Conservation (phyloP, 2,888 invertebrate genomes). For the Meliscaeva auricollis region DNA sequence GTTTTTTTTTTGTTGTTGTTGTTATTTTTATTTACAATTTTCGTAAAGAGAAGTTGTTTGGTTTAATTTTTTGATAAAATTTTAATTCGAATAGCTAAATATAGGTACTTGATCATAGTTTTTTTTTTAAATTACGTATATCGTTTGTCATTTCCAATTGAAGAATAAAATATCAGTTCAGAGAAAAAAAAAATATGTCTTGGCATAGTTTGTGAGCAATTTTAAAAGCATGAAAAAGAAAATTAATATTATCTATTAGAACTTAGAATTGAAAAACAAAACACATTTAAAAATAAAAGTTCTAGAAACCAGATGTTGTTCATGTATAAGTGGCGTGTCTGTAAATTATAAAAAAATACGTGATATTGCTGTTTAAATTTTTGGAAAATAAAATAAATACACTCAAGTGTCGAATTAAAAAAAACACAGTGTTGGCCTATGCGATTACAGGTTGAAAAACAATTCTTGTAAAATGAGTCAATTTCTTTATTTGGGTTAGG, state of each 20-base stretch:
- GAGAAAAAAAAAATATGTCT: conserved; percentile 41
- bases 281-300: too few species aligned
- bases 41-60: conserved; percentile 50
- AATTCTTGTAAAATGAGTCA: too few species aligned
- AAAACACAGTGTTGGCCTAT: too few species aligned
- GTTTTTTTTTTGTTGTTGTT: conserved; percentile 19
- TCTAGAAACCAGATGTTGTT: too few species aligned
- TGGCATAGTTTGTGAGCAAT: conserved; percentile 15
- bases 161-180: conserved; percentile 58
- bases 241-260: background rate
- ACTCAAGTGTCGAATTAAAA: too few species aligned
- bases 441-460: too few species aligned
- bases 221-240: background rate
- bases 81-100: conserved; percentile 68
- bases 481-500: too few species aligned
- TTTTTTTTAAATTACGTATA: conserved; percentile 78
- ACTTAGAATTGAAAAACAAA: background rate
- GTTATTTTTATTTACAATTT: conserved; percentile 77
- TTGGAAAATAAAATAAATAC: too few species aligned
- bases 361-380: too few species aligned
- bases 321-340: too few species aligned
- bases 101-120: conserved; percentile 76
- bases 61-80: conserved; percentile 40
- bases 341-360: too few species aligned
- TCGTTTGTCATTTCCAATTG: conserved; percentile 74